Evolutionary conservation across 2,113 vertebrate genomes (phyloP).

Genomic region (Galemys pyrenaicus): DNA sequence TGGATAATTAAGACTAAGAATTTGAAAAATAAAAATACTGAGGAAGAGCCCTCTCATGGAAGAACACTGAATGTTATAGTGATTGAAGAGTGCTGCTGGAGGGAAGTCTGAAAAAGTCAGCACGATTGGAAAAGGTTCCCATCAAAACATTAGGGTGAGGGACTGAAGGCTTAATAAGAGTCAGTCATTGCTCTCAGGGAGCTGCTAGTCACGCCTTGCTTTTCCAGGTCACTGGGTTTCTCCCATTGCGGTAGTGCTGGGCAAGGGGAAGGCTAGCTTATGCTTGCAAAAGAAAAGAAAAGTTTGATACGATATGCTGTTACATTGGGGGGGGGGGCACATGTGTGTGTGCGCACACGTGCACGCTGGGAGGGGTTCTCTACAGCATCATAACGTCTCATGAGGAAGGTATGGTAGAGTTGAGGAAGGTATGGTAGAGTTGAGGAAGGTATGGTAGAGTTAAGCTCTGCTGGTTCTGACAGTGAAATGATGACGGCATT

Average conservation of each 20-base stretch:
- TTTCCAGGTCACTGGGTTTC: rapidly evolving
- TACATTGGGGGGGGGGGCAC: background rate
- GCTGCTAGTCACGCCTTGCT: no score
- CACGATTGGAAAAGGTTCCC: background rate
- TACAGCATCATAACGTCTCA: no score
- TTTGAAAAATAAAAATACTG: background rate
- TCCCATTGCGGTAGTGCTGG: no score
- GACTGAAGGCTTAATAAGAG: no score
- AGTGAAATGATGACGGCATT: background rate
- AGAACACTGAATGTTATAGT: background rate
- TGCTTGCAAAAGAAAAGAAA: background rate
- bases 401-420: no score
- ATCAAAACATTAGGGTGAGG: rapidly evolving
- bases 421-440: no score
- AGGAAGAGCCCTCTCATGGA: background rate
- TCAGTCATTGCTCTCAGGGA: background rate
- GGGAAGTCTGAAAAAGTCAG: background rate
- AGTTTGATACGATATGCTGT: background rate
- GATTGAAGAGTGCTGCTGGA: background rate
- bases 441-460: background rate
- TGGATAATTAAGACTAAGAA: background rate
- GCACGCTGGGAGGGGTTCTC: no score
- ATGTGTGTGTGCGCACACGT: rapidly evolving
- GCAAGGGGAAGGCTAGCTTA: background rate
- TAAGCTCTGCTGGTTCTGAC: background rate